Conservation (phyloP, 2,113 vertebrate genomes). For the Isurus oxyrinchus region DNA sequence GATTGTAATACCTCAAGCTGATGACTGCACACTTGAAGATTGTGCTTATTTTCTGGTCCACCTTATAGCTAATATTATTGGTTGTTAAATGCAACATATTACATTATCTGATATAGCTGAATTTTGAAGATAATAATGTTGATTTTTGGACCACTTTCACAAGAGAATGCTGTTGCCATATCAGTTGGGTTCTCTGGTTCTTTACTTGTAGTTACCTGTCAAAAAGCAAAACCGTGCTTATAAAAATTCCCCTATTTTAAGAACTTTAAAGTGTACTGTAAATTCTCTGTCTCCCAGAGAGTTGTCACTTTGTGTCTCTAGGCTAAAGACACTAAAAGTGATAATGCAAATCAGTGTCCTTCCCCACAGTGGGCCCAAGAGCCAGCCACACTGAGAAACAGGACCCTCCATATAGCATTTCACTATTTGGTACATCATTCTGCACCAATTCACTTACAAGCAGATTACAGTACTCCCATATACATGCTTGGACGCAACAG, state of each 20-base stretch:
- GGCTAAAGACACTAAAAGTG: neutral
- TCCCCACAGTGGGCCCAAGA: neutral
- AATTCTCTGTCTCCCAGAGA: neutral
- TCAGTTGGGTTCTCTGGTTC: neutral
- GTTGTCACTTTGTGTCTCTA: neutral
- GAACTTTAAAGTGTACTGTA: neutral
- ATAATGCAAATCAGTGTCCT: neutral
- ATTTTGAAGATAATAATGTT: neutral
- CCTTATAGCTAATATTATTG: neutral
- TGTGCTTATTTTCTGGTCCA: neutral
- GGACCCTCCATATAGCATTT: neutral
- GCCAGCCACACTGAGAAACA: neutral
- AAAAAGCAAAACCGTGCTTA: neutral
- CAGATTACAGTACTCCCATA: neutral
- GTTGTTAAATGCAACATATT: neutral
- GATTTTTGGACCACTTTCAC: neutral
- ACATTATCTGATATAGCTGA: neutral
- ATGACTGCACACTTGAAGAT: neutral
- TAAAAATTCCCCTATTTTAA: neutral
- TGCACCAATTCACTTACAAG: neutral
- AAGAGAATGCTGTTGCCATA: neutral
- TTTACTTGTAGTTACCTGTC: neutral
- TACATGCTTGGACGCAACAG: neutral
- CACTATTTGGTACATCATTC: neutral
- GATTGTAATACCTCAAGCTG: neutral